Base-by-base conservation (phyloP, 1,140 invertebrate genomes). In the Drosophila punjabiensis region DNA sequence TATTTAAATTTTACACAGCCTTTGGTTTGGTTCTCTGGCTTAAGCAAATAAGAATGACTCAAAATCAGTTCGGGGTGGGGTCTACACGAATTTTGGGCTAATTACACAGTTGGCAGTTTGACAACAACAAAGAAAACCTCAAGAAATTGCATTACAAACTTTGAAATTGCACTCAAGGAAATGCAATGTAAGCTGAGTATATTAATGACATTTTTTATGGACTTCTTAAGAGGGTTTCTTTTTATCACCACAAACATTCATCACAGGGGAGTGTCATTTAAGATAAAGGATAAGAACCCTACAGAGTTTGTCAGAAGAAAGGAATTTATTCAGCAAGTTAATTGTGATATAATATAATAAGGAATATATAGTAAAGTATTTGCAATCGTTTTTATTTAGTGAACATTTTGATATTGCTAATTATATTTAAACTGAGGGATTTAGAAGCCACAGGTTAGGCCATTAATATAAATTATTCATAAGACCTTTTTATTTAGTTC, bases 61-160 rank as follows among this genome's bases (percentile, higher is more conserved):
- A 74, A 62, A 62, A 43, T 43, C 35, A 28, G 30, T 41, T 69
- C 16, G 58, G 70, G 71, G 69, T 74, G 69, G 32, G 71, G 71
- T 32, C 18, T 39, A 20, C 71, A 75, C 70, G 71, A 35, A 75
- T 74, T 74, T 73, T 62, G 71, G 71, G 71, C 37, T 74, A 75
- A 74, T 75, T 74, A 20, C 68, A 58, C 35, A 39, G 55, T 53
- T 55, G 66, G 16, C 59, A 35, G 33, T 48, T 37, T 37, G 33
- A 16, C 41, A 53, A 24, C n/a, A 41, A 28, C 18, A 68, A 33
- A 58, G 10, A 13, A 62, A 60, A 30, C 14, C 56, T 10, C 70
- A 74, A 53, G 68, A 62, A 62, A 20, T 62, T 43, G 20, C 3
- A 30, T 30, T 32, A 60, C 30, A 35, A 41, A 28, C 20, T 30